Evolutionary conservation across 2,113 vertebrate genomes (phyloP), one percentile per base, ranked within the genome.

Genomic region (Cyprinodon tularosa): DNA sequence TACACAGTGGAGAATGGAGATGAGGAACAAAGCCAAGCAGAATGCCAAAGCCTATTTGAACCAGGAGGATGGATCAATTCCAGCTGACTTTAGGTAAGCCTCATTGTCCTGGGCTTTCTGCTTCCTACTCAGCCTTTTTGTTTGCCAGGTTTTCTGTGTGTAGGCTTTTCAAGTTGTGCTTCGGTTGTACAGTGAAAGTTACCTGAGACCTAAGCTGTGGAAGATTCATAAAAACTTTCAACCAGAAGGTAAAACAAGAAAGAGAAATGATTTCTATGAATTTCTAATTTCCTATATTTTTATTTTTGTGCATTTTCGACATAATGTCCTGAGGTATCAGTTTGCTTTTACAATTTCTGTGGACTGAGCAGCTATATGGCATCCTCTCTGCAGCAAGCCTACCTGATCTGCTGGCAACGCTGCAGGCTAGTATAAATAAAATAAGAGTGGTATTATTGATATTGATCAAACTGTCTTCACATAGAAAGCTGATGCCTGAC

Each of bases 1-100:
- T 94, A 95, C 86, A 80, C 92, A 65, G 95, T 97, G 89, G 97
- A 99, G 94, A 99, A 98, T 22, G 96, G 96, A 82, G 85, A 76
- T 15, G 89, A 97, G 44, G 80, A 90, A 84, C 53, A 93, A 94
- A 80, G 95, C 94, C 15, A 88, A 97, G 86, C 88, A 95, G 67
- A 87, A 81, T 83, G 69, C 76, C 77, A 73, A 86, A 66, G 91
- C 84, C 84, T 8, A 8, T 13, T 69, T 65, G n/a, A 69, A 79
- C 61, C 74, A 86, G 63, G 62, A 81, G 50, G 84, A 85, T 62
- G 84, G 89, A 81, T 22, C 68, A 60, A 96, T 94, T 90, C 74
- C 80, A 47, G 90, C 78, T 11, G 90, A 76, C 47, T 96, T 96
- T 22, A 96, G 95, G 97, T 98, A 93, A 84, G 82, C 76, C 7